phyloP scores from a whole-genome alignment of 2,113 vertebrate genomes.

The Proteles cristata region DNA sequence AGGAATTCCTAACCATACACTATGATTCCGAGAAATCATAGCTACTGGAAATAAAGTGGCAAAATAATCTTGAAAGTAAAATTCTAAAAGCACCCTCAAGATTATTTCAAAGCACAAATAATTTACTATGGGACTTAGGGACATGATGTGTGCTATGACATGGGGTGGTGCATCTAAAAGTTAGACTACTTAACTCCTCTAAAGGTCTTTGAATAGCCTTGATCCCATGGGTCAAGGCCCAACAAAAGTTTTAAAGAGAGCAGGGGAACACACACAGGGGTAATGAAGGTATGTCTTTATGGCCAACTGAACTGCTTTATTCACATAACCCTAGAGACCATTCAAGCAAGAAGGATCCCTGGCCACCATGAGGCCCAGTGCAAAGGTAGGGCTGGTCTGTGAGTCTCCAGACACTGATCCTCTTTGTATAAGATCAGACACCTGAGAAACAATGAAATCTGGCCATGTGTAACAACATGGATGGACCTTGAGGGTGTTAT shows the following conservation, averaged over 20 bases:
- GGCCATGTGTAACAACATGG: no score
- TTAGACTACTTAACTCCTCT: not conserved
- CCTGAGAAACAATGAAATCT: no score
- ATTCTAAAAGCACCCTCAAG: constrained; percentile 29
- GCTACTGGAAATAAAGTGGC: constrained; percentile 25
- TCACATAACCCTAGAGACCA: not conserved
- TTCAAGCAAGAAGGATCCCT: constrained; percentile 13
- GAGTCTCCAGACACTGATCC: constrained; percentile 6
- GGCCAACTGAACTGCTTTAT: constrained; percentile 35
- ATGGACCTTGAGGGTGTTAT: no score
- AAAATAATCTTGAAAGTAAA: constrained; percentile 40
- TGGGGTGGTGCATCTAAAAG: not conserved
- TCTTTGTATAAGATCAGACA: not conserved
- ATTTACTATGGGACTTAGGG: not conserved
- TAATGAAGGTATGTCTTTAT: constrained; percentile 43
- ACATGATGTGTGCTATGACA: not conserved
- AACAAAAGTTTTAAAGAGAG: constrained; percentile 45
- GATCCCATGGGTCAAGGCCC: not conserved
- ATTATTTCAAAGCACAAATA: constrained; percentile 42
- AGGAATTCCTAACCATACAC: constrained; percentile 8
- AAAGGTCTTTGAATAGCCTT: not conserved
- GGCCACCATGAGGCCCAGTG: not conserved
- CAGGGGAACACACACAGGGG: not conserved
- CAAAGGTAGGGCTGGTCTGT: constrained; percentile 3
- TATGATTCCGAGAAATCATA: constrained; percentile 44